Base-by-base conservation (phyloP, 2,888 invertebrate genomes). In the Podotricha telesiphe region DNA sequence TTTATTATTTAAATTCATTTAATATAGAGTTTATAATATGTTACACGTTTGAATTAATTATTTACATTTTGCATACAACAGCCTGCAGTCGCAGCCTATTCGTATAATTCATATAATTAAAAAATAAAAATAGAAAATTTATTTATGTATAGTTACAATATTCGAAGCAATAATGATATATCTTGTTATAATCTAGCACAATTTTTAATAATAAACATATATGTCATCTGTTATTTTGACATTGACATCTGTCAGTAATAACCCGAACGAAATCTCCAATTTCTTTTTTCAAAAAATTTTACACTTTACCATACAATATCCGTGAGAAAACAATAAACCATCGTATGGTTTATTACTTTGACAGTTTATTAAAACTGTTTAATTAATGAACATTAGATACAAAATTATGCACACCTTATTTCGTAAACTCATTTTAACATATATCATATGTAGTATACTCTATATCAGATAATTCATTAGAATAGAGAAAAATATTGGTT, bases 181-280 rank as follows among this genome's bases (percentile, higher is more conserved):
- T 53, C 17, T 55, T n/a, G 22, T 40, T 51, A 1, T 20, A 55
- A 37, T 53, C 19, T 51, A 48, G 42, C 20, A 13, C 22, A 47
- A 6, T 40, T 13, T 37, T 58, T 22, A 61, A 53, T 34, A 63
- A 40, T 34, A 63, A 53, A 8, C 28, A 28, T 28, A 28, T 28
- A 28, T 61, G 37, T 8, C 34, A 55, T 69, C 48, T 67, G 71
- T 64, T 51, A 68, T 68, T 73, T 70, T 69, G 70, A 70, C 69
- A 67, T 70, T 72, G 67, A 75, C 70, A 73, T 37, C 8, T 55
- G 19, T 55, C 28, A 64, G 55, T 67, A 34, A 11, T 45, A 73
- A 74, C 73, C 74, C 75, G 69, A 74, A 73, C 74, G 68, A 72
- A 72, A 74, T 64, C 67, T 55, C 17, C 17, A 67, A 76, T 77